A percentile compares a stretch with the other conserved stretches of the same genome.
phyloP scores from a whole-genome alignment of 1,140 invertebrate species.

The Aphidius gifuensis region DNA sequence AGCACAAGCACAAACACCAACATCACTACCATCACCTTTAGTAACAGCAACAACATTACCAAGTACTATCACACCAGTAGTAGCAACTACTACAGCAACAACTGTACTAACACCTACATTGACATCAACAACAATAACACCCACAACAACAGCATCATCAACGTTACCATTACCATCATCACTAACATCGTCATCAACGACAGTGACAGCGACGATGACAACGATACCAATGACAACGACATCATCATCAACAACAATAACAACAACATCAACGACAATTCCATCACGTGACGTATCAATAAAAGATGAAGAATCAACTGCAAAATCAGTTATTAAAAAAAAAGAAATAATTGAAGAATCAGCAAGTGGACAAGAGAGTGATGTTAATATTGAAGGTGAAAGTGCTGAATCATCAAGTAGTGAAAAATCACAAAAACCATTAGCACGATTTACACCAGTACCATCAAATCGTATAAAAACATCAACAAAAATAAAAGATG shows the following conservation, averaged over 20 bases:
- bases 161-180: no score
- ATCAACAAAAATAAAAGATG: constrained; percentile 35
- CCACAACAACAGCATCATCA: no score
- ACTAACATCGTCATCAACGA: no score
- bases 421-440: constrained; percentile 47
- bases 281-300: no score
- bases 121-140: no score
- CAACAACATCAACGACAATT: constrained; percentile 8
- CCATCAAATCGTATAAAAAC: constrained; percentile 23
- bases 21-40: no score
- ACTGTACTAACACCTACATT: no score
- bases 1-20: no score
- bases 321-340: constrained; percentile 42
- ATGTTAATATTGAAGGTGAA: constrained; percentile 48
- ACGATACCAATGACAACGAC: constrained; percentile 34
- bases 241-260: constrained; percentile 35
- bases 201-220: not conserved
- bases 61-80: no score
- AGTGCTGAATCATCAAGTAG: constrained; percentile 47
- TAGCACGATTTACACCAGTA: constrained; percentile 30
- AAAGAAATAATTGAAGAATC: constrained; percentile 48
- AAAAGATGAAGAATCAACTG: constrained; percentile 40
- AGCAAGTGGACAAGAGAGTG: constrained; percentile 47
- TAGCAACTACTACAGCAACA: no score
- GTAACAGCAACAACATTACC: no score